Conservation (phyloP, 2,888 invertebrate species). For the Cataglyphis cursor region DNA sequence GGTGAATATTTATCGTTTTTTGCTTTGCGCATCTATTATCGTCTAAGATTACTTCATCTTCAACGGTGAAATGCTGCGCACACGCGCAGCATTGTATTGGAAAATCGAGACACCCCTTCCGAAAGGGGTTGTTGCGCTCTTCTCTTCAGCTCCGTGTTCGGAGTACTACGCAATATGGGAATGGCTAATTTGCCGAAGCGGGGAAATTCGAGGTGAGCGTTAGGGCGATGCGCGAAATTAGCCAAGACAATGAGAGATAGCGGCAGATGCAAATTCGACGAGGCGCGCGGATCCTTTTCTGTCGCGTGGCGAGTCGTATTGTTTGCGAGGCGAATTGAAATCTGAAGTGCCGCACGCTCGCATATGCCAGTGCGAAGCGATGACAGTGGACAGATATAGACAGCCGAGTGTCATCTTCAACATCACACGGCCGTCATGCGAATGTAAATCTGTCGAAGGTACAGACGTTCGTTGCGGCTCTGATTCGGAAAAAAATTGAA, state of each 20-base stretch:
- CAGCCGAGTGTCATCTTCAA: conserved; percentile 42
- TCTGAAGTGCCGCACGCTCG: conserved; percentile 75
- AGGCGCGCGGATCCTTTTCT: conserved; percentile 73
- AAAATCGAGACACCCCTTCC: conserved; percentile 71
- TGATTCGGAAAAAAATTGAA: neutral
- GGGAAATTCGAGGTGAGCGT: conserved; percentile 70
- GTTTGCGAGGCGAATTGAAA: conserved; percentile 79
- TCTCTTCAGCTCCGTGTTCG: conserved; percentile 6
- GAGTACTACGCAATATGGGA: conserved; percentile 76
- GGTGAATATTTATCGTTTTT: conserved; percentile 34
- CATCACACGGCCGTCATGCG: conserved; percentile 11
- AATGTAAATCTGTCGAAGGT: conserved; percentile 20
- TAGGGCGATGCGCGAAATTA: conserved; percentile 83
- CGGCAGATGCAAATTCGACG: conserved; percentile 85
- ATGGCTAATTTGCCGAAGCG: conserved; percentile 79
- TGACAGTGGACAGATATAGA: conserved; percentile 45
- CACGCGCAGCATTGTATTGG: conserved; percentile 50
- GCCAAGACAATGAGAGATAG: conserved; percentile 84
- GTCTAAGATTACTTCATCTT: conserved; percentile 61
- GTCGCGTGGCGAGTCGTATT: conserved; percentile 74
- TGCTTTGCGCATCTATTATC: conserved; percentile 31
- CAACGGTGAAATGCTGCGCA: conserved; percentile 56
- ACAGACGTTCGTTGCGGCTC: neutral
- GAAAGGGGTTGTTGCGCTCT: conserved; percentile 64
- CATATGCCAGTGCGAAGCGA: conserved; percentile 62